Percentiles rank a stretch among this genome's conserved stretches.
These are phyloP conservation scores for Drosophila leontia DNA, from an alignment of 1,140 invertebrate species.

Conservation along the genomic window DNA sequence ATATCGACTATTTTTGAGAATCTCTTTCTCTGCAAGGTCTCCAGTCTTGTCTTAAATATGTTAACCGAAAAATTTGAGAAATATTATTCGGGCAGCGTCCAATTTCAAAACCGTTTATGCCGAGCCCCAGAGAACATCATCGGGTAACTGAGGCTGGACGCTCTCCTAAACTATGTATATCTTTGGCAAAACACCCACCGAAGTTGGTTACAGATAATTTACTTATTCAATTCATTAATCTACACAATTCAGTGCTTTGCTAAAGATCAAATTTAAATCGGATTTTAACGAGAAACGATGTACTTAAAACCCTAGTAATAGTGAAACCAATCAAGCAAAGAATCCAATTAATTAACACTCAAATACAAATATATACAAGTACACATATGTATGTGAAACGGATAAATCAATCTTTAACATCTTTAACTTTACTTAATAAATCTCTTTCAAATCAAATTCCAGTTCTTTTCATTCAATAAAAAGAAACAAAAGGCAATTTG, in stretches of 20 bases:
- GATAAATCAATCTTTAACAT: slow-evolving; percentile 68
- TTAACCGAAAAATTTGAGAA: slow-evolving; percentile 1
- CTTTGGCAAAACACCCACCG: slow-evolving; percentile 77
- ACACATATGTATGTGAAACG: slow-evolving; percentile 45
- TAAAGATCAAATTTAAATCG: slow-evolving; percentile 41
- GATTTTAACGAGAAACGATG: slow-evolving; percentile 35
- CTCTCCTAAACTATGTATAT: slow-evolving; percentile 32
- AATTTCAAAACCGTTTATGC: slow-evolving; percentile 35
- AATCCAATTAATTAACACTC: slow-evolving; percentile 63
- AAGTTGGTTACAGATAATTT: slow-evolving; percentile 37
- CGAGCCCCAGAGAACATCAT: slow-evolving; percentile 27
- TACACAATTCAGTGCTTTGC: slow-evolving; percentile 54
- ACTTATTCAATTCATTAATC: slow-evolving; percentile 10
- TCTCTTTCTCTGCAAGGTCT: slow-evolving; percentile 5
- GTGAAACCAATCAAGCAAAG: slow-evolving; percentile 47
- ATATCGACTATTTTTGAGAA: slow-evolving; percentile 36
- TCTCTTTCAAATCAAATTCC: slow-evolving; percentile 82
- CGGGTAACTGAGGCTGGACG: slow-evolving; percentile 34
- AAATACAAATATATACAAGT: slow-evolving; percentile 37
- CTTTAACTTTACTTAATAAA: slow-evolving; percentile 83
- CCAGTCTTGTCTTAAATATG: slow-evolving; percentile 11
- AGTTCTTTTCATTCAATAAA: slow-evolving; percentile 74
- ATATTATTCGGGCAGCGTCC: slow-evolving; percentile 24
- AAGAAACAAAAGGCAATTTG: slow-evolving; percentile 10
- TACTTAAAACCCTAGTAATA: slow-evolving; percentile 65